phyloP scores from a whole-genome alignment of 2,797 vertebrate genomes.

The Odontamblyopus lacepedii region DNA sequence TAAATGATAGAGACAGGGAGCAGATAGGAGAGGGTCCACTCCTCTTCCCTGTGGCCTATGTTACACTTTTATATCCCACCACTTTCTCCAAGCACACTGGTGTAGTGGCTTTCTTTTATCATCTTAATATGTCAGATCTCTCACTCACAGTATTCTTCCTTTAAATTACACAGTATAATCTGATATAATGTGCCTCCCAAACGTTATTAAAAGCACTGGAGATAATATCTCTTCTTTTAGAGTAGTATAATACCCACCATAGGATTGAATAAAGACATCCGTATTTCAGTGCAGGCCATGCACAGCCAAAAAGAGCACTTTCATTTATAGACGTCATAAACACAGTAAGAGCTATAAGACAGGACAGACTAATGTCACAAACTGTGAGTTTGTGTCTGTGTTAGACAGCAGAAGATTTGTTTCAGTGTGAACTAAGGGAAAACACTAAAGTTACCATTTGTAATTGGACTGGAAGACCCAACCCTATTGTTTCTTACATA shows the following conservation, averaged over 20 bases:
- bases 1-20: not conserved
- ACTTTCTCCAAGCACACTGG: slow-evolving; percentile 25
- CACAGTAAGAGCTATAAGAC: not conserved
- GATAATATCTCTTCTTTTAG: slow-evolving; percentile 26
- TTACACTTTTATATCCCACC: slow-evolving; percentile 46
- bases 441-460: no score
- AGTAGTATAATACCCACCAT: slow-evolving; percentile 22
- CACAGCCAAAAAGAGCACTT: not conserved
- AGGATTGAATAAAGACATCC: not conserved
- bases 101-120: slow-evolving; percentile 21
- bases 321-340: no score
- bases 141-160: slow-evolving; percentile 20
- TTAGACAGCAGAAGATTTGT: no score
- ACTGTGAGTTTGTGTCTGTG: not conserved
- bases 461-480: no score
- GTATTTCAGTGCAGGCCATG: not conserved
- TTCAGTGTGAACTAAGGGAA: no score
- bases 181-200: slow-evolving; percentile 25
- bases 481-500: no score
- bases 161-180: slow-evolving; percentile 29
- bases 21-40: not conserved
- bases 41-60: slow-evolving; percentile 29
- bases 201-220: slow-evolving; percentile 19
- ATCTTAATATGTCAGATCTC: slow-evolving; percentile 24
- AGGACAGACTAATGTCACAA: not conserved